Evolutionary conservation across 2,113 vertebrate species (phyloP).

Genomic region (Onychostoma macrolepis): DNA sequence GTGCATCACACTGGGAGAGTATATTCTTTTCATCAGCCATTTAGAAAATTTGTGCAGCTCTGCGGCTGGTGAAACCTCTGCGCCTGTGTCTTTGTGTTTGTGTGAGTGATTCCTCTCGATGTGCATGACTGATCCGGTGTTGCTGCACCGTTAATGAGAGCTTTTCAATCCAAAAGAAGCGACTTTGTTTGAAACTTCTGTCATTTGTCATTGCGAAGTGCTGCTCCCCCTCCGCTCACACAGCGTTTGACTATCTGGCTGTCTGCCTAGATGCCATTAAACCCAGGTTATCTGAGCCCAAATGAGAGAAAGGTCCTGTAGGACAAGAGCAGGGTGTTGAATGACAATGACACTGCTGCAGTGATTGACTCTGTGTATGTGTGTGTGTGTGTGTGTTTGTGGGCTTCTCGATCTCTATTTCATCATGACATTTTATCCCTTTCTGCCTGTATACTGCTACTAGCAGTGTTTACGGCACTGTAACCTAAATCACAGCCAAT

Average conservation of each 20-base stretch:
- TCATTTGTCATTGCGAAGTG: slow-evolving; percentile 67
- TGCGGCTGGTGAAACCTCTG: background rate
- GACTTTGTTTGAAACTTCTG: slow-evolving; percentile 66
- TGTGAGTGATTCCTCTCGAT: slow-evolving; percentile 50
- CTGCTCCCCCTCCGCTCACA: slow-evolving; percentile 55
- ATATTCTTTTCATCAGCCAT: background rate
- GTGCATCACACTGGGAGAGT: background rate
- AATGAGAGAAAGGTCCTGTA: slow-evolving; percentile 62
- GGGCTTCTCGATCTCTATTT: slow-evolving; percentile 21
- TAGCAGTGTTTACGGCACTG: slow-evolving; percentile 43
- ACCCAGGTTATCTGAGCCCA: slow-evolving; percentile 58
- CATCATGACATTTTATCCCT: slow-evolving; percentile 36
- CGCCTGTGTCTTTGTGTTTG: slow-evolving; percentile 4
- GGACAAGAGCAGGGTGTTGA: slow-evolving; percentile 38
- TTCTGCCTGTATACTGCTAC: slow-evolving; percentile 8
- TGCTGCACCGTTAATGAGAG: slow-evolving; percentile 59
- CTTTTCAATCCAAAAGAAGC: slow-evolving; percentile 50
- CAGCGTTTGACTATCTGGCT: slow-evolving; percentile 63
- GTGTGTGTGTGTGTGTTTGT: slow-evolving; percentile 10
- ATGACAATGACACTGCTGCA: slow-evolving; percentile 53
- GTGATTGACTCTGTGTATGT: slow-evolving; percentile 9
- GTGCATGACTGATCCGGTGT: slow-evolving; percentile 59
- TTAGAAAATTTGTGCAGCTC: background rate
- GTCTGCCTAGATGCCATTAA: slow-evolving; percentile 67
- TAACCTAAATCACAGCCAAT: slow-evolving; percentile 34